These are phyloP conservation scores for Chlorospingus semifuscus DNA, from an alignment of 2,797 vertebrate genomes.

Conservation along the genomic window DNA sequence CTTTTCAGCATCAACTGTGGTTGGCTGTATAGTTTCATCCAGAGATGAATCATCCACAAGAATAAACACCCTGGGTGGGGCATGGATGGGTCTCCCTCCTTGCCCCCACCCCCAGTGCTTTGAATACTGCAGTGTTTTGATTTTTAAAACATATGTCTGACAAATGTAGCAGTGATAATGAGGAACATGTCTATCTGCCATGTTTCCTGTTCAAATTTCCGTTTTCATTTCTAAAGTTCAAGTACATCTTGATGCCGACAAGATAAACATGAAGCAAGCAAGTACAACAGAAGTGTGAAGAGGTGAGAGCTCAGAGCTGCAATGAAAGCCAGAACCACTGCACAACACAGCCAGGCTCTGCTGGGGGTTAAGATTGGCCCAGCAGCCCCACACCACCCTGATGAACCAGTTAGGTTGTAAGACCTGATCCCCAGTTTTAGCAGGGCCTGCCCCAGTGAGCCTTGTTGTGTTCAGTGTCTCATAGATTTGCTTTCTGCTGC, in stretches of 20 bases:
- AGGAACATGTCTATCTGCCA: conserved; percentile 46
- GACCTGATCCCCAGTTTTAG: not conserved
- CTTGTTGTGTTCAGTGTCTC: not conserved
- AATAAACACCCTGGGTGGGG: not conserved
- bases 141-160: conserved; percentile 58
- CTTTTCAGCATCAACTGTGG: not conserved
- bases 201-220: conserved; percentile 59
- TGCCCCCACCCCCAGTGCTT: not conserved
- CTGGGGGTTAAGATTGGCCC: not conserved
- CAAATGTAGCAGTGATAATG: conserved; percentile 43
- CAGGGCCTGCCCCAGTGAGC: rapidly evolving
- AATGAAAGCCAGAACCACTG: not conserved
- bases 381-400: not conserved
- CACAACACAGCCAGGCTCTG: not conserved
- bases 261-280: conserved; percentile 1
- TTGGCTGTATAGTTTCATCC: not conserved
- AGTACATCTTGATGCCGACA: conserved; percentile 27
- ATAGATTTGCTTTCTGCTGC: not conserved
- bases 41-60: not conserved
- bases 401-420: not conserved
- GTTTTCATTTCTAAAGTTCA: conserved; percentile 49
- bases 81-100: conserved; percentile 1
- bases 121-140: conserved; percentile 25
- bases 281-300: not conserved
- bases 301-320: not conserved